Base-by-base conservation (phyloP, 2,797 vertebrate species). In the Megalops cyprinoides region DNA sequence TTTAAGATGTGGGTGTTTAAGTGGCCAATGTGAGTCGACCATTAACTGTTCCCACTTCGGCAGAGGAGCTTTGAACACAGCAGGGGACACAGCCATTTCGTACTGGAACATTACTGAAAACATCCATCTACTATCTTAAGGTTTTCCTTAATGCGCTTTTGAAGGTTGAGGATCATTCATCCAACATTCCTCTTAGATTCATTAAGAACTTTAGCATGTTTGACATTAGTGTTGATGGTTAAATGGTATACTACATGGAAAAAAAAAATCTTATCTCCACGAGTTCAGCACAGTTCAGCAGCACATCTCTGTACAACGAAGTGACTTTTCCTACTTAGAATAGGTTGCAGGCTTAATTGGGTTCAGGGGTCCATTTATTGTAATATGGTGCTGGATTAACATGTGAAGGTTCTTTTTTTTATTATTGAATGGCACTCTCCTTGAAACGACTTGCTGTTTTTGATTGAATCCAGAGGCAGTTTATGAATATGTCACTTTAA, bases 401-500 rank as follows among this genome's bases (percentile, higher is more conserved):
- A 65, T 34, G 12, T 58, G 34, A 14, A 34, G 60, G 34, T 65
- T 34, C 12, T 65, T 31, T 65, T 31, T 65, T n/a, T n/a, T n/a
- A n/a, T n/a, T n/a, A n/a, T n/a, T n/a, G 42, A 74, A 1, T 23
- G 18, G n/a, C 44, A 23, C 31, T 71, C 42, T 44, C 37, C 25
- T 74, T 46, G 69, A 74, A 74, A 23, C 14, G 69, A 12, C 14
- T 12, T 74, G 73, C 9, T 74, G 51, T 79, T 79, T 73, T 67
- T 37, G 62, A 67, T 67, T 37, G 12, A 9, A 12, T 60, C 8
- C n/a, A n/a, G n/a, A n/a, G n/a, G n/a, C n/a, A n/a, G n/a, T n/a
- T n/a, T n/a, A n/a, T 55, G 31, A 55, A 76, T 55, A 56, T 76
- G 51, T 39, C 49, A 53, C 75, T 53, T 53, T 62, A 79, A 73